Percentiles rank a stretch among this genome's conserved stretches.
These are phyloP conservation scores for Acestrorhynchus altus DNA, from an alignment of 2,797 vertebrate genomes.

Conservation along the genomic window DNA sequence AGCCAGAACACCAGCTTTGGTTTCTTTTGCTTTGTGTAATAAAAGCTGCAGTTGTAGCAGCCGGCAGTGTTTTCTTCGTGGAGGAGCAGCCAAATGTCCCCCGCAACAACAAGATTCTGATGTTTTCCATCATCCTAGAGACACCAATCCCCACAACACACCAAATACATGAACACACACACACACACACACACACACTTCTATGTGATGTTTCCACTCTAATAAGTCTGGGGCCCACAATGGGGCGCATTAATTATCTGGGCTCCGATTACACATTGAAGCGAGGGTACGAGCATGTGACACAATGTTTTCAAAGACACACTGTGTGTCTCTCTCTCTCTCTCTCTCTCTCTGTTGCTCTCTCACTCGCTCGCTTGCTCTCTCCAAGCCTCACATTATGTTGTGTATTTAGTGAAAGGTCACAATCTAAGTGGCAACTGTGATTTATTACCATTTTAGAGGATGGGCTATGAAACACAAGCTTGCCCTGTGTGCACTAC, in stretches of 20 bases:
- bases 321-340: conserved; percentile 2
- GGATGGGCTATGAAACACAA: background rate
- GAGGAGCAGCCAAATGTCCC: background rate
- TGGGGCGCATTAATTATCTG: conserved; percentile 49
- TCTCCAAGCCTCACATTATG: background rate
- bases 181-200: conserved; percentile 20
- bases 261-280: conserved; percentile 51
- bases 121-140: background rate
- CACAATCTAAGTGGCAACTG: conserved; percentile 6
- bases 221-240: conserved; percentile 50
- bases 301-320: conserved; percentile 53
- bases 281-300: conserved; percentile 46
- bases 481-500: too few relatives aligned
- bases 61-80: background rate
- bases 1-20: background rate
- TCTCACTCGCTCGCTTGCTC: conserved; percentile 5
- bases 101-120: too few relatives aligned
- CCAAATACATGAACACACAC: conserved; percentile 23
- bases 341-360: conserved; percentile 31
- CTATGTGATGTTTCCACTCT: conserved; percentile 56
- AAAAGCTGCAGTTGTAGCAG: background rate
- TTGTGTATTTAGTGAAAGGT: conserved; percentile 28
- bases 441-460: conserved; percentile 2
- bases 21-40: background rate
- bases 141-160: background rate